These are phyloP conservation scores for Notocelia uddmanniana DNA, from an alignment of 2,888 invertebrate species.

Conservation along the genomic window DNA sequence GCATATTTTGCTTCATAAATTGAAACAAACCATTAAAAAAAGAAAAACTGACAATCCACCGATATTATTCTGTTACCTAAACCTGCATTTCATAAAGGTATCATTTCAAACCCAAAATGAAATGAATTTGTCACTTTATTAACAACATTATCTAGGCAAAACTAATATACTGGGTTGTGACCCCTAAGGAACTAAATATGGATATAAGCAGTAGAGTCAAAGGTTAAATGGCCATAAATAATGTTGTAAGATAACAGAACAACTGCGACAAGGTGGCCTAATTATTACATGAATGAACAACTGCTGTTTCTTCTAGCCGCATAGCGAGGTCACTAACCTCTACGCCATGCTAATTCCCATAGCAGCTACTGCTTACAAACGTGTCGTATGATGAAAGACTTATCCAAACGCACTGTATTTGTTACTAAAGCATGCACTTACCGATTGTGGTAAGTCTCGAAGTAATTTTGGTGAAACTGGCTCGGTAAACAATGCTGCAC, in stretches of 20 bases:
- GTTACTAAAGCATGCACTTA: slow-evolving; percentile 63
- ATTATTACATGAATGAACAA: slow-evolving; percentile 1
- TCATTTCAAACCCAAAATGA: no score
- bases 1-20: no score
- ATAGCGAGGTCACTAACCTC: slow-evolving; percentile 31
- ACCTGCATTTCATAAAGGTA: no score
- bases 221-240: background rate
- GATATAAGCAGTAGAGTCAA: background rate
- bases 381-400: background rate
- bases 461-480: slow-evolving; percentile 75
- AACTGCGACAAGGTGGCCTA: background rate
- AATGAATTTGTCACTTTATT: no score
- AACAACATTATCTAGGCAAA: background rate
- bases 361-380: background rate
- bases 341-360: background rate
- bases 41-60: no score
- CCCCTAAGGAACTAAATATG: no score
- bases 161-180: background rate
- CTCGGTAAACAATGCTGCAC: slow-evolving; percentile 83
- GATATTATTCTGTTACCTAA: no score
- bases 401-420: background rate
- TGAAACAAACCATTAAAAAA: no score
- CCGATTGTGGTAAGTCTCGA: slow-evolving; percentile 86
- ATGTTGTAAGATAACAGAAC: background rate
- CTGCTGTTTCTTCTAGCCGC: background rate